Conservation (phyloP, 2,113 vertebrate genomes). For the Sceloporus tristichus region DNA sequence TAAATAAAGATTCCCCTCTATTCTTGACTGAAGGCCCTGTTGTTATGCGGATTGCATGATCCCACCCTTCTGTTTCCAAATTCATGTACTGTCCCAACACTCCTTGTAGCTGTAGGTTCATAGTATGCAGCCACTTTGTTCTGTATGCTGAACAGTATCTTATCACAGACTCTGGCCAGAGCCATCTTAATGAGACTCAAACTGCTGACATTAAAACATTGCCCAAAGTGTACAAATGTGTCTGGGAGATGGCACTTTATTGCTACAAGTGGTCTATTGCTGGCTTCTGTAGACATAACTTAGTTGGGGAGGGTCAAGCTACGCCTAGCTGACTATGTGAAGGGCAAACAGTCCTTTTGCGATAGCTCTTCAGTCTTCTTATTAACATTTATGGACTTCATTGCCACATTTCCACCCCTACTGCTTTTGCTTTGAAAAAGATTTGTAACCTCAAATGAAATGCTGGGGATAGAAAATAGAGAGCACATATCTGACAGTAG, state of each 20-base stretch:
- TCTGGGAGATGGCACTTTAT: neutral
- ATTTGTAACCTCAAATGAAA: neutral
- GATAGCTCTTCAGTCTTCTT: neutral
- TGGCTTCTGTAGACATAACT: rapidly evolving
- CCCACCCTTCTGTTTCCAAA: neutral
- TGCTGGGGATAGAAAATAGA: neutral
- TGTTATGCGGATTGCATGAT: too few relatives aligned
- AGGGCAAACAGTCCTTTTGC: conserved; percentile 6
- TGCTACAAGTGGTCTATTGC: neutral
- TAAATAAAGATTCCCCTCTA: neutral
- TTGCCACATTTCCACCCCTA: neutral
- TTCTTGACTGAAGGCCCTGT: too few relatives aligned
- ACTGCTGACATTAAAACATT: conserved; percentile 53
- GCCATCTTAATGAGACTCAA: conserved; percentile 45
- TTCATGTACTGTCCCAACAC: neutral
- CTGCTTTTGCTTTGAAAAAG: neutral
- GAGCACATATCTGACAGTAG: neutral
- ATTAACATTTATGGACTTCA: conserved; percentile 22
- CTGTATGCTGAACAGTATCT: conserved; percentile 43
- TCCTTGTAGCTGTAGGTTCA: conserved; percentile 23
- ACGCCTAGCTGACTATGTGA: neutral
- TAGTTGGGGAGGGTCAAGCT: neutral
- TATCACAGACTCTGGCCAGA: conserved; percentile 28
- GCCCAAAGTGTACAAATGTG: neutral
- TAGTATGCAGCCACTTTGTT: conserved; percentile 29